phyloP scores from a whole-genome alignment of 2,888 invertebrate species.

The Hydraecia micacea region DNA sequence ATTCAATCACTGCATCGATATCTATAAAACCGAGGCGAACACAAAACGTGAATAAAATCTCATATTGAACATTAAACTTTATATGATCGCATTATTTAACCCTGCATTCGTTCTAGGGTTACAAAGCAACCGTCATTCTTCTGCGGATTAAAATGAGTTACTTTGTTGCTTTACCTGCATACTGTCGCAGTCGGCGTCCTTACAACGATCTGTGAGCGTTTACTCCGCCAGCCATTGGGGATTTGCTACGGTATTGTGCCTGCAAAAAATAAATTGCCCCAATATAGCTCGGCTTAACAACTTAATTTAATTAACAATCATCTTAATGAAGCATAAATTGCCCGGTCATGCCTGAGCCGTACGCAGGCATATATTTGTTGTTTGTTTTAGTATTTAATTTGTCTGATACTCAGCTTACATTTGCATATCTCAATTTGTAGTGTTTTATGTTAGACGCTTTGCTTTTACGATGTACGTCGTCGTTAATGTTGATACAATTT shows the following conservation, averaged over 20 bases:
- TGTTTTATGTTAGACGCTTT: background rate
- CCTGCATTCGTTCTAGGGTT: slow-evolving; percentile 73
- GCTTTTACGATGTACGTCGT: background rate
- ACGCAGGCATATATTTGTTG: slow-evolving; percentile 27
- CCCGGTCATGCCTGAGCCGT: slow-evolving; percentile 30
- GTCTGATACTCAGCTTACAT: slow-evolving; percentile 19
- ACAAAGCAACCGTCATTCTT: slow-evolving; percentile 81
- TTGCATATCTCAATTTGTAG: slow-evolving; percentile 38
- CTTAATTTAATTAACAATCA: slow-evolving; percentile 62
- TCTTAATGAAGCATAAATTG: slow-evolving; percentile 58
- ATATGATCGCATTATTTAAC: slow-evolving; percentile 74
- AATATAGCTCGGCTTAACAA: slow-evolving; percentile 50
- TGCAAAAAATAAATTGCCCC: slow-evolving; percentile 56
- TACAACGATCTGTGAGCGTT: slow-evolving; percentile 51
- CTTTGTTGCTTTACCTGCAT: slow-evolving; percentile 79
- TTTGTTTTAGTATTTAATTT: slow-evolving; percentile 42
- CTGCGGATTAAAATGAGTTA: slow-evolving; percentile 82
- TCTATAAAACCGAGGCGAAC: slow-evolving; percentile 55
- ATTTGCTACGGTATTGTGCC: slow-evolving; percentile 69
- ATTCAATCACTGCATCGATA: slow-evolving; percentile 57
- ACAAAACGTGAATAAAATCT: slow-evolving; percentile 47
- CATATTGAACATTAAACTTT: slow-evolving; percentile 68
- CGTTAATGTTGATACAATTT: slow-evolving; percentile 11
- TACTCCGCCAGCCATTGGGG: slow-evolving; percentile 61
- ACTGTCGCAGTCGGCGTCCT: slow-evolving; percentile 60